Evolutionary conservation across 2,113 vertebrate genomes (phyloP).

Genomic region (Varanus salvator): DNA sequence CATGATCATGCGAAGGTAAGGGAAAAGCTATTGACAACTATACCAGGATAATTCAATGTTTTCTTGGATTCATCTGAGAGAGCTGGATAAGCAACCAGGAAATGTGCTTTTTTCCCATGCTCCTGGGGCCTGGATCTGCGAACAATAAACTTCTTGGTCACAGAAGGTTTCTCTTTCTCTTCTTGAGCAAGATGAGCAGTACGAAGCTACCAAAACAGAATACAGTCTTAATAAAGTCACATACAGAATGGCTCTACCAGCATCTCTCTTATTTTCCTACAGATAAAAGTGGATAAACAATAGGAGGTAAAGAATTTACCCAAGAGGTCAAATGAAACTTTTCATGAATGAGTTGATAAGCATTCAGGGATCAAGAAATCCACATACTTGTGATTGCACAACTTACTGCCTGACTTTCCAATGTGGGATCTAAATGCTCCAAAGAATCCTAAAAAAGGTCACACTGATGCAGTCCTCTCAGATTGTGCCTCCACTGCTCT

Average conservation of each 20-base stretch:
- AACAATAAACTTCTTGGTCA: constrained; percentile 65
- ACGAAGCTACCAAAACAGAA: constrained; percentile 72
- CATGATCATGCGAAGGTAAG: not conserved
- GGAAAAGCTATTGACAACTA: not conserved
- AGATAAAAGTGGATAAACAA: not conserved
- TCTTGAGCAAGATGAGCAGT: constrained; percentile 59
- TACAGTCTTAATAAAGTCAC: constrained; percentile 23
- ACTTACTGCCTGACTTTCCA: not conserved
- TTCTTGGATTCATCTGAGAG: constrained; percentile 42
- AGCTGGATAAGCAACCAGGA: constrained; percentile 71
- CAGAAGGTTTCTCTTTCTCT: constrained; percentile 54
- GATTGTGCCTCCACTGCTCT: too few relatives aligned
- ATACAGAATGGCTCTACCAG: constrained; percentile 28
- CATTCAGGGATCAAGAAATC: not conserved
- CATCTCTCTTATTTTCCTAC: constrained; percentile 20
- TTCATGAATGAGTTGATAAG: not conserved
- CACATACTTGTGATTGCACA: not conserved
- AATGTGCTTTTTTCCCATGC: constrained; percentile 31
- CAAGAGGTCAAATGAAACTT: not conserved
- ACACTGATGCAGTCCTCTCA: not conserved
- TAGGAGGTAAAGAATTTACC: not conserved
- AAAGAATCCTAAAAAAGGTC: not conserved
- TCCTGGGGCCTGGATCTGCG: constrained; percentile 71
- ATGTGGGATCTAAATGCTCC: not conserved
- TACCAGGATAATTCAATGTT: constrained; percentile 79